phyloP scores from a whole-genome alignment of 2,888 invertebrate species.

The Drosophila helvetica region DNA sequence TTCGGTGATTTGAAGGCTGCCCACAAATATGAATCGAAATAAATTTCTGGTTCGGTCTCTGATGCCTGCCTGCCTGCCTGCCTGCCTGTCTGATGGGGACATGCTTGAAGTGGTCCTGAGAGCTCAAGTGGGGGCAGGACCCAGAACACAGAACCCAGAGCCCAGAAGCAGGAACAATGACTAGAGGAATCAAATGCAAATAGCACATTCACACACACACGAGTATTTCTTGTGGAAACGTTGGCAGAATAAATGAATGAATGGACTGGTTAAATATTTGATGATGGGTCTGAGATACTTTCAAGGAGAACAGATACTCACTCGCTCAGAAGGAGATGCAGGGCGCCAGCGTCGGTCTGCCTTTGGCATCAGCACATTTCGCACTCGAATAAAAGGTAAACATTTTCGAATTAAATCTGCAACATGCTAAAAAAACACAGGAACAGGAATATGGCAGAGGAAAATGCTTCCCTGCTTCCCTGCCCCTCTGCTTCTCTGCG shows the following conservation, averaged over 20 bases:
- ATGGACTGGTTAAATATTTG: constrained; percentile 18
- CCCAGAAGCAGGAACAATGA: constrained; percentile 27
- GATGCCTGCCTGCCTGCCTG: constrained; percentile 26
- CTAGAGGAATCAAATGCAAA: constrained; percentile 44
- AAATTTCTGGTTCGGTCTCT: neutral
- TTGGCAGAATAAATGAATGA: constrained; percentile 7
- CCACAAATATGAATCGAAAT: constrained; percentile 28
- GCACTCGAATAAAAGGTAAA: constrained; percentile 23
- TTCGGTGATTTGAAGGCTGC: constrained; percentile 13
- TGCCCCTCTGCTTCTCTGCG: neutral
- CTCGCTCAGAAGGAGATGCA: neutral
- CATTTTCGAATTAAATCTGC: constrained; percentile 28
- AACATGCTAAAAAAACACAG: constrained; percentile 14
- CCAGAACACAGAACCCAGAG: too few relatives aligned
- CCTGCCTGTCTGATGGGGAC: constrained; percentile 30
- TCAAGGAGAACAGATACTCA: neutral
- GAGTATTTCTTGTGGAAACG: neutral
- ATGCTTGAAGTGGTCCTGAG: constrained; percentile 34
- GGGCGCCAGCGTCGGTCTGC: constrained; percentile 1
- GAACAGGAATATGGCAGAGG: neutral
- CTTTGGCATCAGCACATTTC: neutral
- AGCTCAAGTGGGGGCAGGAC: constrained; percentile 4
- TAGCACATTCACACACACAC: neutral
- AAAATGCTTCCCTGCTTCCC: neutral
- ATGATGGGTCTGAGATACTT: constrained; percentile 1